These are phyloP conservation scores for Lanistes nyassanus DNA, from an alignment of 1,140 invertebrate genomes.

Conservation along the genomic window DNA sequence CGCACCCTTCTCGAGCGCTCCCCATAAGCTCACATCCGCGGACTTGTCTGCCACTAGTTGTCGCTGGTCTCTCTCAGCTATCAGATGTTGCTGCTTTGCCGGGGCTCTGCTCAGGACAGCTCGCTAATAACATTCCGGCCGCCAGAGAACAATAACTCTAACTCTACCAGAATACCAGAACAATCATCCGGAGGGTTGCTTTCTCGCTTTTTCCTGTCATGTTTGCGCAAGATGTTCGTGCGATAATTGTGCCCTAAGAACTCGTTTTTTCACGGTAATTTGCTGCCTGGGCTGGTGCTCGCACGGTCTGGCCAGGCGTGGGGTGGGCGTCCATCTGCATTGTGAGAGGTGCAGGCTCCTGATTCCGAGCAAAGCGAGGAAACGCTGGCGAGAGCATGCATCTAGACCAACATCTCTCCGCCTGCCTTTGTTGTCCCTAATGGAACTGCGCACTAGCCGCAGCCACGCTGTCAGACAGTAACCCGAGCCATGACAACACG, in stretches of 20 bases:
- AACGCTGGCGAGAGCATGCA: not conserved
- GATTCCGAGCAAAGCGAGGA: no score
- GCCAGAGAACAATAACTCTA: no score
- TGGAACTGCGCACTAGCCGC: not conserved
- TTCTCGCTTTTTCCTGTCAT: constrained; percentile 5
- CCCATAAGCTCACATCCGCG: no score
- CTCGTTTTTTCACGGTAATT: constrained; percentile 21
- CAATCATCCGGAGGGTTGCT: no score
- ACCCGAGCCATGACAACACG: not conserved
- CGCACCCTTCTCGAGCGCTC: no score
- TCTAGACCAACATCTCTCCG: constrained; percentile 9
- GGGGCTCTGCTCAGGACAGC: no score
- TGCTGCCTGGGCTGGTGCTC: not conserved
- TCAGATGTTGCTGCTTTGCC: no score
- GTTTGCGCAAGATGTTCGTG: constrained; percentile 20
- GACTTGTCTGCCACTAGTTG: no score
- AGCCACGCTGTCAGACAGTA: not conserved
- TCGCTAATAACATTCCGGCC: no score
- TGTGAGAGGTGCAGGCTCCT: no score
- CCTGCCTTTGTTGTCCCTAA: not conserved
- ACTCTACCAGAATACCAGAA: no score
- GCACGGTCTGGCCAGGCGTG: not conserved
- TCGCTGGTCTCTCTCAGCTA: no score
- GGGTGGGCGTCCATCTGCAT: not conserved
- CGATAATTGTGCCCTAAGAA: constrained; percentile 25